A percentile compares a stretch with the other conserved stretches of the same genome.
Evolutionary conservation across 2,888 invertebrate species (phyloP).

Genomic region (Crematogaster levior): DNA sequence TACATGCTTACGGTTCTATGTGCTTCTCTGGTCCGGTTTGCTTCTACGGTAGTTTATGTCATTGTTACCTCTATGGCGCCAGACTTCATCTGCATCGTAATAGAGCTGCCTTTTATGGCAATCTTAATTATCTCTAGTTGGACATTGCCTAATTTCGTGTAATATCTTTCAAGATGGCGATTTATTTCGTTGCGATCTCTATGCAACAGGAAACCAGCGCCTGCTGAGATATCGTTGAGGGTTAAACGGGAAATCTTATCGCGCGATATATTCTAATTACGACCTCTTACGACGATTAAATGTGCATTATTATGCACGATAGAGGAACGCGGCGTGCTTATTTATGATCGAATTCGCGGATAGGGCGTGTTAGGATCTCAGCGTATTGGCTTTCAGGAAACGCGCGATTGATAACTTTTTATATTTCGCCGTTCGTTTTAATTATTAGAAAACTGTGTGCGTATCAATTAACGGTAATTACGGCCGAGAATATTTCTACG

Average conservation of each 20-base stretch:
- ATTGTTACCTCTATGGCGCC: background rate
- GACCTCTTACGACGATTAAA: conserved; percentile 16
- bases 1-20: background rate
- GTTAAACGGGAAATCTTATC: conserved; percentile 6
- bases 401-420: conserved; percentile 27
- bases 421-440: conserved; percentile 17
- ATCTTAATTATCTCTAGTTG: background rate
- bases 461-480: conserved; percentile 37
- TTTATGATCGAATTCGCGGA: conserved; percentile 9
- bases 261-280: conserved; percentile 3
- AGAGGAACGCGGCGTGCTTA: background rate
- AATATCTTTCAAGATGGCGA: background rate
- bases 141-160: conserved; percentile 24
- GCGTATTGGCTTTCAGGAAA: conserved; percentile 13
- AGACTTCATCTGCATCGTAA: conserved; percentile 8
- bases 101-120: conserved; percentile 6
- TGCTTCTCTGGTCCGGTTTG: background rate
- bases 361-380: background rate
- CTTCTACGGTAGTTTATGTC: conserved; percentile 1
- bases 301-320: background rate
- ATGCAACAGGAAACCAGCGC: background rate
- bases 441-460: conserved; percentile 27
- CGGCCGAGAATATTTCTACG: background rate
- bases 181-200: background rate
- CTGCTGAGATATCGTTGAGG: background rate